Evolutionary conservation across 2,797 vertebrate species (phyloP).

Genomic region (Chromobotia macracanthus): DNA sequence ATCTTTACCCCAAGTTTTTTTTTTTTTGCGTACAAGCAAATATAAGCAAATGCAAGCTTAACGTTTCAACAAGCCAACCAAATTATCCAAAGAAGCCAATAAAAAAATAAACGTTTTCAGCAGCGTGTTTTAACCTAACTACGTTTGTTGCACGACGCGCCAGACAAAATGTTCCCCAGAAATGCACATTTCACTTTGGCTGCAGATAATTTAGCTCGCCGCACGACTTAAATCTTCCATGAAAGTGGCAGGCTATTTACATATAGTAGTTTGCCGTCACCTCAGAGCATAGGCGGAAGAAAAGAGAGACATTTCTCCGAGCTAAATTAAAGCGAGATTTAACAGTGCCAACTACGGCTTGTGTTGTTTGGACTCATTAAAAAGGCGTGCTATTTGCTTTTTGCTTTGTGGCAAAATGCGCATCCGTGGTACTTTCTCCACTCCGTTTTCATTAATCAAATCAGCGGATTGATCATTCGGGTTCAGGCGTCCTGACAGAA

Average conservation of each 20-base stretch:
- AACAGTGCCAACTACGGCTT: not conserved
- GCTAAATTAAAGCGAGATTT: conserved; percentile 38
- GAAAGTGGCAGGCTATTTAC: conserved; percentile 74
- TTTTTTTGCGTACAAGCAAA: conserved; percentile 15
- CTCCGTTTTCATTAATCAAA: conserved; percentile 25
- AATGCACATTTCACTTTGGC: not conserved
- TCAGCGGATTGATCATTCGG: conserved; percentile 6
- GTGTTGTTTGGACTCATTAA: no score
- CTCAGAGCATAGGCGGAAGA: conserved; percentile 51
- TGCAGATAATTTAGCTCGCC: conserved; percentile 65
- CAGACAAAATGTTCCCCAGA: not conserved
- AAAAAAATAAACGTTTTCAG: not conserved
- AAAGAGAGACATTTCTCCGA: conserved; percentile 18
- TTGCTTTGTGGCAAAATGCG: not conserved
- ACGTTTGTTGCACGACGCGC: not conserved
- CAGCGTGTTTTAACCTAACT: not conserved
- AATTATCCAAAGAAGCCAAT: not conserved
- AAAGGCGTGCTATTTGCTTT: conserved; percentile 10
- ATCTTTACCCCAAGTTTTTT: not conserved
- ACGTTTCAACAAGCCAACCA: conserved; percentile 33
- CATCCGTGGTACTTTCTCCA: conserved; percentile 8
- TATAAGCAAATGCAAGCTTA: conserved; percentile 7
- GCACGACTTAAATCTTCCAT: conserved; percentile 65
- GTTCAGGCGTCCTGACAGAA: conserved; percentile 20
- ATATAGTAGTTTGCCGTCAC: conserved; percentile 66